These are phyloP conservation scores for Melanotaenia parkinsoni DNA, from an alignment of 2,797 vertebrate genomes.

Conservation along the genomic window DNA sequence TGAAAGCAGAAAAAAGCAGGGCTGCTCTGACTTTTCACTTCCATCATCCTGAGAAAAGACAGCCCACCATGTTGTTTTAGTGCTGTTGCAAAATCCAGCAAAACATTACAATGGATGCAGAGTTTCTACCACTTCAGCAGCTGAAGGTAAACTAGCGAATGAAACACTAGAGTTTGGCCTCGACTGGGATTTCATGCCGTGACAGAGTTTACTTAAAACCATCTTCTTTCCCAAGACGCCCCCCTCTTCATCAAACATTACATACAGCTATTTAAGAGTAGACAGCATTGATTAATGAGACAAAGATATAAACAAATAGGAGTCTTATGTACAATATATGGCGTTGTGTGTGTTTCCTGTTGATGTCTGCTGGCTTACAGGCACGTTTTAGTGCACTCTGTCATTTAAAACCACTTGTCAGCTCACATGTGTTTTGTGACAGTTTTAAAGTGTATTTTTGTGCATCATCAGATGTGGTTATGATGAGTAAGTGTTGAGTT, in stretches of 20 bases:
- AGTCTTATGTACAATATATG: too few species aligned
- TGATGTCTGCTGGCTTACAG: background rate
- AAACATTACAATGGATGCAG: too few species aligned
- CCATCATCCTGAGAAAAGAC: too few species aligned
- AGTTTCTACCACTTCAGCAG: too few species aligned
- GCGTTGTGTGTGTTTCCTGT: background rate
- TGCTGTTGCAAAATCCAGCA: too few species aligned
- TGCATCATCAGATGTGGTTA: conserved; percentile 16
- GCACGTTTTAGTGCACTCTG: background rate
- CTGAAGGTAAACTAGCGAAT: too few species aligned
- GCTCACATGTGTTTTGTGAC: conserved; percentile 9
- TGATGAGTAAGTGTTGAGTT: conserved; percentile 31
- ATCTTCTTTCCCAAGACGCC: background rate
- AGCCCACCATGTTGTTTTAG: too few species aligned
- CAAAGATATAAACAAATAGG: background rate
- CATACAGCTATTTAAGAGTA: background rate
- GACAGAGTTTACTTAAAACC: background rate
- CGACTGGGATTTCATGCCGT: background rate
- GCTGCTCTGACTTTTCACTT: too few species aligned
- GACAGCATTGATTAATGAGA: background rate
- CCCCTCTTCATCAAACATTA: background rate
- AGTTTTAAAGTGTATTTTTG: conserved; percentile 9
- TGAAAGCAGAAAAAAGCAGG: too few species aligned
- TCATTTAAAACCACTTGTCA: conserved; percentile 21
- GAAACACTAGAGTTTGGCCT: background rate